Evolutionary conservation across 2,113 vertebrate genomes (phyloP), one percentile per base, ranked within the genome.

Genomic region (Cynocephalus volans): DNA sequence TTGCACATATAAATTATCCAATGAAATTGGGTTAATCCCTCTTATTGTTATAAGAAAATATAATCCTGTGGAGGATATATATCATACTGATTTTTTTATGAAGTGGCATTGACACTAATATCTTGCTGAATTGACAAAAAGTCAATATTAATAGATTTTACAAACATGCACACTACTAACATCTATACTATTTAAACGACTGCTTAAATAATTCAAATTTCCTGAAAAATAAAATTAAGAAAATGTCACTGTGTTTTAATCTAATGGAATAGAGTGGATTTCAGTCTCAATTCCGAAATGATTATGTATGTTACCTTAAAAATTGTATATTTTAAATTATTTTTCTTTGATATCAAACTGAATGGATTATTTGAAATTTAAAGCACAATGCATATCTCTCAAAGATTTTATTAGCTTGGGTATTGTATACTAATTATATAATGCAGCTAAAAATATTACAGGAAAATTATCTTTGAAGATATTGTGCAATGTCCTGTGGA

Each of bases 341-440:
- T 94, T 97, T 93, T 76, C n/a, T 92, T 60, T 28, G 0, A 41
- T 79, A 77, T 19, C 69, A 90, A 95, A 82, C 60, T 87, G 6
- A 60, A 85, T 81, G 48, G 1, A 45, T 62, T 97, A 60, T 96
- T 98, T 98, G 96, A 97, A 96, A 48, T 98, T 97, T 97, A 97
- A 97, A 98, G 36, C 2, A 80, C 9, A 93, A 85, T 41, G 14
- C 1, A 96, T 96, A 92, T 96, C 5, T 93, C 89, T 97, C 10
- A 98, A 93, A 81, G 41, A 69, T 24, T 96, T 97, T 54, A 93
- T 95, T 97, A 97, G 36, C 21, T 97, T 93, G 33, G 12, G 96
- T 96, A 83, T 9, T 86, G 1, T 91, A 97, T 97, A 98, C 96
- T 96, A 98, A 97, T 97, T 94, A 83, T 76, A 76, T 96, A 89